Evolutionary conservation across 2,797 vertebrate genomes (phyloP).

Genomic region (Phyllotis vaccarum): DNA sequence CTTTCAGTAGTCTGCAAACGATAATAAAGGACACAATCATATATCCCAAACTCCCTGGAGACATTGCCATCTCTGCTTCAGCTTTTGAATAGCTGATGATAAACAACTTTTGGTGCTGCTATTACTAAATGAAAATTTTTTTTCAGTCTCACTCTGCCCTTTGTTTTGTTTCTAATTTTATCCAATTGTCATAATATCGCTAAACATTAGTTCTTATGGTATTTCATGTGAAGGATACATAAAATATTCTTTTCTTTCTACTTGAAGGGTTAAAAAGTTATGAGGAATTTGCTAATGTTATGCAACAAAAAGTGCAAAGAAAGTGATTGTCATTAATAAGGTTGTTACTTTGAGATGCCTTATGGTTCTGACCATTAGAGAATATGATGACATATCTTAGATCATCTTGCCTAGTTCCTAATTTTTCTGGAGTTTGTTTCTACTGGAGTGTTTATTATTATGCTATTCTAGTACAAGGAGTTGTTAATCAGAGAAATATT

Average conservation of each 20-base stretch:
- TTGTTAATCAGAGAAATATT: constrained; percentile 20
- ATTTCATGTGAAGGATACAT: background rate
- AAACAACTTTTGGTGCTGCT: accelerated
- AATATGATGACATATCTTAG: background rate
- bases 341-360: background rate
- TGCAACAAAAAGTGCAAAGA: background rate
- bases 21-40: background rate
- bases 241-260: background rate
- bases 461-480: background rate
- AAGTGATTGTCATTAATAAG: background rate
- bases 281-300: background rate
- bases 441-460: background rate
- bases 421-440: background rate
- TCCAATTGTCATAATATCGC: background rate
- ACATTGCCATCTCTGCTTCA: background rate
- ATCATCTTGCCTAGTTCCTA: background rate
- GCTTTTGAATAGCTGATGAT: background rate
- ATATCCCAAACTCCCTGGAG: background rate
- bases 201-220: background rate
- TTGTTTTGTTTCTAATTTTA: background rate
- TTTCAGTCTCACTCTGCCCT: background rate
- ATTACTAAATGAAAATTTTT: background rate
- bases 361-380: background rate
- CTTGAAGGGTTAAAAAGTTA: background rate
- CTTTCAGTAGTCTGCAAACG: background rate